Conservation (phyloP, 2,888 invertebrate genomes). For the Matsumyia berberina region DNA sequence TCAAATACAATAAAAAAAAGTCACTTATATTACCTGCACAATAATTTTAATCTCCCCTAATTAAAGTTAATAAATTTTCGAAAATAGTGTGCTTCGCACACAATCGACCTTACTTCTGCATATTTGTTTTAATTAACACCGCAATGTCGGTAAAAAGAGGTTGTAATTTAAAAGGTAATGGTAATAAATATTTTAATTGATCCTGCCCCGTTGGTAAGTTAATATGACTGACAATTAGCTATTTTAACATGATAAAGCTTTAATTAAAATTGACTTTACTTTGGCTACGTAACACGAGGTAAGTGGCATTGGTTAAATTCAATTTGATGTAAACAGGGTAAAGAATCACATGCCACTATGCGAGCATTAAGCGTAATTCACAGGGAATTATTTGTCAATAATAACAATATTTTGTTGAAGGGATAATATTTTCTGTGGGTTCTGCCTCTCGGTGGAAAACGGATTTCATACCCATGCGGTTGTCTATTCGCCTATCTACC, state of each 20-base stretch:
- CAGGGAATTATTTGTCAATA: no score
- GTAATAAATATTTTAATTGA: conserved; percentile 70
- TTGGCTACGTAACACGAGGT: background rate
- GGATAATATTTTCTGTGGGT: no score
- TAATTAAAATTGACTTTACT: conserved; percentile 41
- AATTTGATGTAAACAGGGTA: background rate
- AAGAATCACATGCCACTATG: no score
- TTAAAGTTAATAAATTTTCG: conserved; percentile 64
- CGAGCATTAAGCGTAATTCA: no score
- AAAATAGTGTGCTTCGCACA: conserved; percentile 31
- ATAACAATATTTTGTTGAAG: no score
- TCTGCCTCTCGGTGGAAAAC: no score
- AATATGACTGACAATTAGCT: conserved; percentile 70
- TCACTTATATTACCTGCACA: conserved; percentile 58
- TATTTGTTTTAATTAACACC: conserved; percentile 70
- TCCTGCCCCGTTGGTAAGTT: conserved; percentile 58
- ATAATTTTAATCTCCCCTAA: conserved; percentile 67
- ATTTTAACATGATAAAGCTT: conserved; percentile 60
- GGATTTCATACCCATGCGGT: no score
- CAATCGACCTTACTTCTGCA: conserved; percentile 24
- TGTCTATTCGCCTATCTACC: no score
- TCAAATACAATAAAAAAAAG: conserved; percentile 40
- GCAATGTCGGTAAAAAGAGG: conserved; percentile 44
- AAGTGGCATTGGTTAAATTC: background rate
- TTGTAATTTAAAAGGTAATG: conserved; percentile 63